These are phyloP conservation scores for Ophion ellenae DNA, from an alignment of 2,888 invertebrate species.

Conservation along the genomic window DNA sequence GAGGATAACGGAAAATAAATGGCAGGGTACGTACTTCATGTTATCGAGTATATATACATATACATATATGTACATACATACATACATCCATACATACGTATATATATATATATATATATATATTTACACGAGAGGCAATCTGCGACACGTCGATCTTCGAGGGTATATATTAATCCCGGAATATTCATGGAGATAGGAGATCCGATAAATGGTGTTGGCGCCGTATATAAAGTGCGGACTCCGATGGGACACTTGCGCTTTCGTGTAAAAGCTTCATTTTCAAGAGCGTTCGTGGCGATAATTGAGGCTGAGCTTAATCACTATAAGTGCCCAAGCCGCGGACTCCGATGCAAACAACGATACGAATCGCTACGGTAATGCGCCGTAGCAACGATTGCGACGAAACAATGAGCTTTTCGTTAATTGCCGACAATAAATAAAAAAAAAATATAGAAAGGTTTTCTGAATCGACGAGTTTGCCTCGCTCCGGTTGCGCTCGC, in stretches of 20 bases:
- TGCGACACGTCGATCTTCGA: background rate
- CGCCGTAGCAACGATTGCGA: constrained; percentile 8
- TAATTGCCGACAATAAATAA: constrained; percentile 24
- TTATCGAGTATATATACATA: background rate
- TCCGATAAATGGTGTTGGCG: constrained; percentile 5
- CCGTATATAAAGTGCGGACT: background rate
- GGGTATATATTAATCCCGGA: background rate
- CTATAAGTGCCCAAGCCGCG: constrained; percentile 13
- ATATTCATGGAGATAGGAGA: background rate
- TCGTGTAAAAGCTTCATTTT: constrained; percentile 15
- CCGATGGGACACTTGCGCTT: background rate
- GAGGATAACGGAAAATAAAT: background rate
- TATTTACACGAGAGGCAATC: background rate
- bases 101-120: background rate
- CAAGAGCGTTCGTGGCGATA: constrained; percentile 25
- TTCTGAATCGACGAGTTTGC: constrained; percentile 4
- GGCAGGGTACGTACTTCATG: background rate
- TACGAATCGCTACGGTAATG: constrained; percentile 10
- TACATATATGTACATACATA: background rate
- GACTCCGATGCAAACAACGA: constrained; percentile 12
- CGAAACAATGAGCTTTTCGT: background rate
- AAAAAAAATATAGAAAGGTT: constrained; percentile 9
- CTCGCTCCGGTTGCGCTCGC: background rate
- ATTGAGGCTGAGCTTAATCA: constrained; percentile 18
- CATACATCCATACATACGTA: too few relatives aligned